Conservation (phyloP, 2,888 invertebrate species). For the Rutpela maculata region DNA sequence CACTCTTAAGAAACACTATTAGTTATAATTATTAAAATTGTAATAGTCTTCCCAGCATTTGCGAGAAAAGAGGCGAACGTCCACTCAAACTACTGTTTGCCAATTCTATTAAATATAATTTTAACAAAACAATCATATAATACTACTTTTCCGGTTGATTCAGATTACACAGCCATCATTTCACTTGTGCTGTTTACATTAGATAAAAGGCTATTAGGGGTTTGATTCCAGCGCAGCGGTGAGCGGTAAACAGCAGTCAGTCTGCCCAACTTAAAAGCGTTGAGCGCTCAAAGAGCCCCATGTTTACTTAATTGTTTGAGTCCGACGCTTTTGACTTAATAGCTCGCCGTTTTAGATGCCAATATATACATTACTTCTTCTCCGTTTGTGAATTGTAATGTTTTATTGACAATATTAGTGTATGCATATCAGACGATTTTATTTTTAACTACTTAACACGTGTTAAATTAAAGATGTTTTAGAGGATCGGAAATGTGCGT, state of each 20-base stretch:
- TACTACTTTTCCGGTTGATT: slow-evolving; percentile 56
- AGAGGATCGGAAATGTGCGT: not conserved
- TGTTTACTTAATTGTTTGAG: slow-evolving; percentile 54
- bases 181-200: slow-evolving; percentile 66
- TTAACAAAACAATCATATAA: slow-evolving; percentile 54
- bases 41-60: not conserved
- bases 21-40: not conserved
- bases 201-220: slow-evolving; percentile 66
- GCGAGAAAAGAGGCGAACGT: not conserved
- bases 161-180: slow-evolving; percentile 63
- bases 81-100: slow-evolving; percentile 45
- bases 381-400: slow-evolving; percentile 17
- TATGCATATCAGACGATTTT: slow-evolving; percentile 9
- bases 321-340: slow-evolving; percentile 40
- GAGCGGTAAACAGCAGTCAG: slow-evolving; percentile 45
- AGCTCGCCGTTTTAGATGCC: slow-evolving; percentile 38
- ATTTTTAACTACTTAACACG: slow-evolving; percentile 26
- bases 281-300: slow-evolving; percentile 48
- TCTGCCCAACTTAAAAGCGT: slow-evolving; percentile 51
- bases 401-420: slow-evolving; percentile 27
- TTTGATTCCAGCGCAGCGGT: slow-evolving; percentile 43
- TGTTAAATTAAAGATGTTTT: not conserved
- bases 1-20: not conserved
- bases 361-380: slow-evolving; percentile 41
- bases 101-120: slow-evolving; percentile 53